Evolutionary conservation across 2,797 vertebrate species (phyloP).

Genomic region (Pangasius mekongensis): DNA sequence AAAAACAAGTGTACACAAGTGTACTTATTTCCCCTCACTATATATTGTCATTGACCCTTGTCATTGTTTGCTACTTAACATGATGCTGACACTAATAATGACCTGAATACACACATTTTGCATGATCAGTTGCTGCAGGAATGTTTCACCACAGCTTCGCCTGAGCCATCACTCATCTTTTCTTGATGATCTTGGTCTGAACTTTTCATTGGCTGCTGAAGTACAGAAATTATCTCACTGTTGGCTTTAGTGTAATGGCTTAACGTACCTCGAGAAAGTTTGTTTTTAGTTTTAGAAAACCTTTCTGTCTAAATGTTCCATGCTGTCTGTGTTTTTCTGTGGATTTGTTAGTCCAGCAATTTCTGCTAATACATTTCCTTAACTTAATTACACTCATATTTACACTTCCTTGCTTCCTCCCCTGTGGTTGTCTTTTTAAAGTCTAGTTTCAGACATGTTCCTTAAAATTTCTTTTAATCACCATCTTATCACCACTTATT

Average conservation of each 20-base stretch:
- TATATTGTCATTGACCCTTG: background rate
- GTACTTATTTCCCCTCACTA: background rate
- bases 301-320: background rate
- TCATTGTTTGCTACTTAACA: background rate
- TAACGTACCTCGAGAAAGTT: background rate
- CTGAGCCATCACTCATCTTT: background rate
- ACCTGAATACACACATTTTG: background rate
- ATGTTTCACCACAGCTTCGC: background rate
- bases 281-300: background rate
- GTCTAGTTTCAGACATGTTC: background rate
- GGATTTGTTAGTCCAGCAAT: background rate
- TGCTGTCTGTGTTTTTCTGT: background rate
- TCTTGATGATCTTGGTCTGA: slow-evolving; percentile 21
- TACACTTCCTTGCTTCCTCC: background rate
- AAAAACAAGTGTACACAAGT: background rate
- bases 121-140: background rate
- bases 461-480: background rate
- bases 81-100: background rate
- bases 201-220: slow-evolving; percentile 40
- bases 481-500: background rate
- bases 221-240: background rate
- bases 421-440: background rate
- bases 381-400: background rate
- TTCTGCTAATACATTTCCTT: background rate
- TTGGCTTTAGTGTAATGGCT: background rate